Evolutionary conservation across 2,113 vertebrate genomes (phyloP), one percentile per base, ranked within the genome.

Genomic region (Thunnus thynnus): DNA sequence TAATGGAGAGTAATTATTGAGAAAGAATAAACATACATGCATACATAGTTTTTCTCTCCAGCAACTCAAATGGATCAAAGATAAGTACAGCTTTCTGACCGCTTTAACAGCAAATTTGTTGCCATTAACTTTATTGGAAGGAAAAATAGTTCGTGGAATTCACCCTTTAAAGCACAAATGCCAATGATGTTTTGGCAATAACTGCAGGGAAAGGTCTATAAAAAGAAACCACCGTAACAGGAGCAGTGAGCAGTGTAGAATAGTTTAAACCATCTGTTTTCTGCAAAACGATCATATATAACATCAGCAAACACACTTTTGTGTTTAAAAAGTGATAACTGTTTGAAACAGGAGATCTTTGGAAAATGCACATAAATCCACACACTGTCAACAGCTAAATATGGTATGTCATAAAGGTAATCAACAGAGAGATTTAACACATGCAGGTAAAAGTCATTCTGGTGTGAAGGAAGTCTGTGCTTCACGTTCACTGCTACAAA

Each of bases 191-290:
- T 79, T 63, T 81, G 86, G 77, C 69, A 84, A 72, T 55, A 70
- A 66, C 46, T 69, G 50, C 65, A 73, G 58, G 5, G 41, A 74
- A 68, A 72, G n/a, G 16, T 71, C 75, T 82, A 75, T 81, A 62
- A 80, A 82, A 48, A 10, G 20, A 74, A 87, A 84, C 47, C 66
- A 82, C 63, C 13, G 9, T 72, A 63, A 13, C 36, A 76, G 63
- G 11, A 27, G 25, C 60, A 30, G 61, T 32, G 27, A 72, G 61
- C 18, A 76, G 58, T 3, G 2, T 65, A 58, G 0, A 41, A 55
- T 60, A 63, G n/a, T 75, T 79, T 3, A 78, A 86, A 88, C 66
- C 70, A 82, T 83, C 41, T 74, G 72, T 69, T 83, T 78, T 81
- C 56, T 25, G 36, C 57, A 58, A 1, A 80, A 72, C 71, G 41